These are phyloP conservation scores for Scolopax rusticola DNA, from an alignment of 2,797 vertebrate genomes.

Conservation along the genomic window DNA sequence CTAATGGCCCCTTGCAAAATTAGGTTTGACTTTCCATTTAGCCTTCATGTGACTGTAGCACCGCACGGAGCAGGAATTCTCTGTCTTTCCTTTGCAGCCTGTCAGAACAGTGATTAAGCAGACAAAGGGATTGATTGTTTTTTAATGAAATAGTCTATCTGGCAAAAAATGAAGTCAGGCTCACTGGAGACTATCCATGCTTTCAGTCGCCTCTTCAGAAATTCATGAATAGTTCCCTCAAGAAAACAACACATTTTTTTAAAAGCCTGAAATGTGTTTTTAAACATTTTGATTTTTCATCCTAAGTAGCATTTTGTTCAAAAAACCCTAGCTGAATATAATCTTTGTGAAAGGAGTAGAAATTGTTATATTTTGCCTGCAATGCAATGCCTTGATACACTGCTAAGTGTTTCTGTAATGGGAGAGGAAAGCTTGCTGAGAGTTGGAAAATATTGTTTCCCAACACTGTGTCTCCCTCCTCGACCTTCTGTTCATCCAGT, in stretches of 20 bases:
- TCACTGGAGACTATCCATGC: constrained; percentile 43
- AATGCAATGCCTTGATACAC: neutral
- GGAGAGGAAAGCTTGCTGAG: neutral
- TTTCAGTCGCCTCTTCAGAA: constrained; percentile 66
- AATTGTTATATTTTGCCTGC: neutral
- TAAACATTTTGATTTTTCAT: constrained; percentile 65
- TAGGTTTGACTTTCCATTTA: constrained; percentile 59
- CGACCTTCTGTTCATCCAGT: neutral
- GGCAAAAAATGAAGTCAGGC: constrained; percentile 60
- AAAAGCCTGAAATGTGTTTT: constrained; percentile 50
- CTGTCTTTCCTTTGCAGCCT: constrained; percentile 59
- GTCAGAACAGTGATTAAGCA: constrained; percentile 73
- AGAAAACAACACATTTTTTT: constrained; percentile 59
- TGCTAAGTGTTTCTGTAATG: neutral
- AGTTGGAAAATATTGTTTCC: constrained; percentile 25
- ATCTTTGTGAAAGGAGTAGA: constrained; percentile 27
- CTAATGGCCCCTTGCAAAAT: constrained; percentile 54
- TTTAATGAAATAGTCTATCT: constrained; percentile 73
- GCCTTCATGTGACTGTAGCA: constrained; percentile 27
- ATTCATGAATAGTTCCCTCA: constrained; percentile 62
- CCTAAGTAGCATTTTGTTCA: constrained; percentile 39
- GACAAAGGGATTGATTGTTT: constrained; percentile 74
- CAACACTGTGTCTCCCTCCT: neutral
- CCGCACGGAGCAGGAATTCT: constrained; percentile 35
- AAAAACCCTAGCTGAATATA: constrained; percentile 18